Evolutionary conservation across 2,797 vertebrate species (phyloP).

Genomic region (Myoxocephalus aenaeus): DNA sequence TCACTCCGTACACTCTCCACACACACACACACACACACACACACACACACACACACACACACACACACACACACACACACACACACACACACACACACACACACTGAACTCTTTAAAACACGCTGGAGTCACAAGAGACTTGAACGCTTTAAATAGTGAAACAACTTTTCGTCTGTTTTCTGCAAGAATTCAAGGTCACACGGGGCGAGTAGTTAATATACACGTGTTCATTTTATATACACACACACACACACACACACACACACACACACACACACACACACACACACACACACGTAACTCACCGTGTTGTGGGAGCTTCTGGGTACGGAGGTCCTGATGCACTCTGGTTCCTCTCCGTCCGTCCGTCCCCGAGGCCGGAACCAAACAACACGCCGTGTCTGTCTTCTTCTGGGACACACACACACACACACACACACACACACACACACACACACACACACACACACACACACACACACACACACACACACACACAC

Average conservation of each 20-base stretch:
- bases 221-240: not conserved
- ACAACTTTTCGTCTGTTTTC: too few relatives aligned
- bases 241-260: not conserved
- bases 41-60: too few relatives aligned
- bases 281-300: not conserved
- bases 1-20: too few relatives aligned
- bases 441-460: too few relatives aligned
- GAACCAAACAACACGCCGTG: conserved; percentile 47
- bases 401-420: conserved; percentile 52
- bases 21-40: too few relatives aligned
- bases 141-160: too few relatives aligned
- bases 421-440: not conserved
- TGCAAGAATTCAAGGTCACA: not conserved
- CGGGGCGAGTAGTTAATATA: not conserved
- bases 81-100: too few relatives aligned
- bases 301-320: conserved; percentile 61
- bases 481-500: conserved; percentile 4
- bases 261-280: not conserved
- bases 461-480: not conserved
- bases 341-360: conserved; percentile 38
- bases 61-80: too few relatives aligned
- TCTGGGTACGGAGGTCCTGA: conserved; percentile 8
- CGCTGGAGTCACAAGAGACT: too few relatives aligned
- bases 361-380: conserved; percentile 35
- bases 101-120: too few relatives aligned